Evolutionary conservation across 2,113 vertebrate species (phyloP).

Genomic region (Rhynchomys soricoides): DNA sequence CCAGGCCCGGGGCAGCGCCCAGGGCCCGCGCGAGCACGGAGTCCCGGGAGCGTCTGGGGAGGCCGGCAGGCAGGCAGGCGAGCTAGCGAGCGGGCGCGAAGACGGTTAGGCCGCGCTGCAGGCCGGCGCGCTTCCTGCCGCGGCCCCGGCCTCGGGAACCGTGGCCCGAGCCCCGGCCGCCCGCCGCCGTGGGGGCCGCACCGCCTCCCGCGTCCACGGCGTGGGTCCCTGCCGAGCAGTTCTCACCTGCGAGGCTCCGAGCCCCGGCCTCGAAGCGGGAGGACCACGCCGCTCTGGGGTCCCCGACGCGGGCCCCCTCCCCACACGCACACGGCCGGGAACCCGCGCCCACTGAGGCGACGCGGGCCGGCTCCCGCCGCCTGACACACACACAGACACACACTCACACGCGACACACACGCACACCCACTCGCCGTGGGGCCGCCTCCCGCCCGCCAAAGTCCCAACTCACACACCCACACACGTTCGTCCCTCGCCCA

Average conservation of each 20-base stretch:
- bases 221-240: background rate
- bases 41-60: conserved; percentile 21
- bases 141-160: background rate
- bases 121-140: conserved; percentile 74
- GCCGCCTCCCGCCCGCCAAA: conserved; percentile 22
- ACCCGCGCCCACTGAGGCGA: background rate
- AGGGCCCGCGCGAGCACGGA: background rate
- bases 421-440: conserved; percentile 62
- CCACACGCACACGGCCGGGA: background rate
- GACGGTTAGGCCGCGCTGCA: conserved; percentile 79
- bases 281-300: background rate
- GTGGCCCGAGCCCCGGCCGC: background rate
- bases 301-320: background rate
- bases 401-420: conserved; percentile 8
- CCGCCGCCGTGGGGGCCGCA: fast-evolving
- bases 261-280: background rate
- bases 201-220: background rate
- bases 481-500: conserved; percentile 34
- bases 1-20: conserved; percentile 50
- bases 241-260: conserved; percentile 42
- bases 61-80: background rate
- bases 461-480: conserved; percentile 43
- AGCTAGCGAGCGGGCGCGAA: background rate
- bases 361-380: conserved; percentile 3
- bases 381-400: background rate